Conservation (phyloP, 53 echinoderm and acorn worm species). For the Antedon mediterranea region DNA sequence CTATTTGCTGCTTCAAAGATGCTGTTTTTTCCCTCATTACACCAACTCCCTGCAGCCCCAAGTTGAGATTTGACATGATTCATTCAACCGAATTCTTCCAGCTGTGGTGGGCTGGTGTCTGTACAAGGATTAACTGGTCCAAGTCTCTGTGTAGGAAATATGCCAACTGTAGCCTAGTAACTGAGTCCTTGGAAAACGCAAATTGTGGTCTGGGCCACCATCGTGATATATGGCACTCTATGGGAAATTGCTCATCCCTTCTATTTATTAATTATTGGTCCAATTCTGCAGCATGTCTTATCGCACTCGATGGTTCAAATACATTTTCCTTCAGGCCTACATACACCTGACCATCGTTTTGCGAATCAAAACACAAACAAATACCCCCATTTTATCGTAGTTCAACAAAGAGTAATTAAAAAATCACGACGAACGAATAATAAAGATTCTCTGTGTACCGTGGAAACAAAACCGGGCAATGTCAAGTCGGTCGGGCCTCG, state of each 20-base stretch:
- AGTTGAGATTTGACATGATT: slow-evolving; percentile 24
- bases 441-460: no score
- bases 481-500: no score
- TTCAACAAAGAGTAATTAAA: no score
- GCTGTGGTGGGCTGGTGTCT: slow-evolving; percentile 22
- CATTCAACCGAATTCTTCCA: slow-evolving; percentile 35
- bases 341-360: neutral
- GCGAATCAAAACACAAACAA: no score
- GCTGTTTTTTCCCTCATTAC: neutral
- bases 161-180: neutral
- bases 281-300: slow-evolving; percentile 1
- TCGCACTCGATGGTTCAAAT: slow-evolving; percentile 8
- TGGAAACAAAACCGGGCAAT: no score
- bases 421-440: no score
- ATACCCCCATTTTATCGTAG: no score
- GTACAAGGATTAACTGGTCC: slow-evolving; percentile 10
- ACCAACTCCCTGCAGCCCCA: slow-evolving; percentile 20
- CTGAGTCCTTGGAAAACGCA: neutral
- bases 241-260: neutral
- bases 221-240: slow-evolving; percentile 2
- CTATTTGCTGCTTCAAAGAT: slow-evolving; percentile 11
- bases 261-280: no score
- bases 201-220: slow-evolving; percentile 9
- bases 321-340: slow-evolving; percentile 13
- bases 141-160: slow-evolving; percentile 15